phyloP scores from a whole-genome alignment of 2,113 vertebrate genomes.

The Myrmecobius fasciatus region DNA sequence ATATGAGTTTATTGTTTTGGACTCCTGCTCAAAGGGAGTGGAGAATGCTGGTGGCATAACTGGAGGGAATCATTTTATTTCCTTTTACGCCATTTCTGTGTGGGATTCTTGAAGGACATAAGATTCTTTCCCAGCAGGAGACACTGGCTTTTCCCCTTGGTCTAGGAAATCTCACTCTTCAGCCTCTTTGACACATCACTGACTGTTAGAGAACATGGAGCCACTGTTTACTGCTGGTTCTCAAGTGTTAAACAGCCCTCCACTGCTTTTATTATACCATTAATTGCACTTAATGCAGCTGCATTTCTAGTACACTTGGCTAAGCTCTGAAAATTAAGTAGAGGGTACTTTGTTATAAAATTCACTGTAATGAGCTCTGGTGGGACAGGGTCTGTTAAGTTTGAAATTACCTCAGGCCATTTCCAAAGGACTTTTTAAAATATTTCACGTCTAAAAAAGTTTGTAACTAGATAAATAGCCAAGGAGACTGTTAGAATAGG shows the following conservation, averaged over 20 bases:
- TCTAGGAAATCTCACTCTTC: conserved; percentile 72
- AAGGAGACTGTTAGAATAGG: conserved; percentile 74
- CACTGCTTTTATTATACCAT: conserved; percentile 91
- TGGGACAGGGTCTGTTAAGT: conserved; percentile 94
- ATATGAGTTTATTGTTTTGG: conserved; percentile 73
- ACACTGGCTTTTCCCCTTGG: conserved; percentile 49
- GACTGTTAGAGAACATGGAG: conserved; percentile 78
- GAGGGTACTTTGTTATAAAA: conserved; percentile 93
- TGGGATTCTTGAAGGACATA: conserved; percentile 77
- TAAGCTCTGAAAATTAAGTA: conserved; percentile 94
- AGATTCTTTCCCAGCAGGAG: conserved; percentile 53
- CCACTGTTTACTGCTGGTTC: conserved; percentile 88
- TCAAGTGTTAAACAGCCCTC: conserved; percentile 89
- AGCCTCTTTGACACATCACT: conserved; percentile 80
- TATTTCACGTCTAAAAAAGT: conserved; percentile 88
- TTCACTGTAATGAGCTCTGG: conserved; percentile 94
- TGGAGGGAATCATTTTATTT: conserved; percentile 80
- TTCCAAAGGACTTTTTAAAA: conserved; percentile 87
- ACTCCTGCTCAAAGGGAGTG: conserved; percentile 69
- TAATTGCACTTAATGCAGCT: conserved; percentile 93
- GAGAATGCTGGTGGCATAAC: conserved; percentile 82
- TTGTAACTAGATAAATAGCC: conserved; percentile 87
- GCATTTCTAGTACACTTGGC: conserved; percentile 88
- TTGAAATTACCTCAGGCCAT: conserved; percentile 93
- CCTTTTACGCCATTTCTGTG: conserved; percentile 59